phyloP scores from a whole-genome alignment of 2,888 invertebrate genomes.

The Himalopsyche kuldschensis region DNA sequence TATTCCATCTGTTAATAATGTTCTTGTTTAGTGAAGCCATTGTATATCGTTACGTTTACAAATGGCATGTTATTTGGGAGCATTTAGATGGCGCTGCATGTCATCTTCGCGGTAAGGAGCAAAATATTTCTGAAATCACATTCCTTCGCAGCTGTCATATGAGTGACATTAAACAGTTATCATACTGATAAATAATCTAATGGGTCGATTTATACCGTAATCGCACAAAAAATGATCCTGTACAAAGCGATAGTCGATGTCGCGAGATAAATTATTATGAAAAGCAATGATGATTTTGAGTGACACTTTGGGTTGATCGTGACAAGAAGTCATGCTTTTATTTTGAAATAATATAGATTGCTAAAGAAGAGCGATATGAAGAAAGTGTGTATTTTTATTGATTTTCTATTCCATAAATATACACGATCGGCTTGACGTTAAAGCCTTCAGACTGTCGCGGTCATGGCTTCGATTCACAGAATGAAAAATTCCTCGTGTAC shows the following conservation, averaged over 20 bases:
- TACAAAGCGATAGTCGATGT: constrained; percentile 5
- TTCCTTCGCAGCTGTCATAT: neutral
- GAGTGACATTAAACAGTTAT: neutral
- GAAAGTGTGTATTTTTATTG: too few relatives aligned
- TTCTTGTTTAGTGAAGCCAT: too few relatives aligned
- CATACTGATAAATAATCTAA: neutral
- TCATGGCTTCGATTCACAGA: too few relatives aligned
- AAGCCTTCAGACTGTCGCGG: too few relatives aligned
- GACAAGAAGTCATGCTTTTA: neutral
- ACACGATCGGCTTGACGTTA: too few relatives aligned
- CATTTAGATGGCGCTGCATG: neutral
- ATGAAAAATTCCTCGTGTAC: too few relatives aligned
- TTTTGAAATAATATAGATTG: neutral
- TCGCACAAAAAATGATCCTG: neutral
- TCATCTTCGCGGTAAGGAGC: neutral
- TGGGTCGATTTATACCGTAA: neutral
- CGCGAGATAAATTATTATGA: constrained; percentile 15
- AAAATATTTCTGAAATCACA: neutral
- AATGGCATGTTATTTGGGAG: too few relatives aligned
- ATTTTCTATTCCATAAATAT: too few relatives aligned
- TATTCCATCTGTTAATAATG: too few relatives aligned
- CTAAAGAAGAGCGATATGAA: neutral
- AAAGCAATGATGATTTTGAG: neutral
- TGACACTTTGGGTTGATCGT: neutral
- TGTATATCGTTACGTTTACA: too few relatives aligned